A percentile compares a stretch with the other conserved stretches of the same genome.
phyloP scores from a whole-genome alignment of 2,888 invertebrate species.

The Standfussiana lucernea region DNA sequence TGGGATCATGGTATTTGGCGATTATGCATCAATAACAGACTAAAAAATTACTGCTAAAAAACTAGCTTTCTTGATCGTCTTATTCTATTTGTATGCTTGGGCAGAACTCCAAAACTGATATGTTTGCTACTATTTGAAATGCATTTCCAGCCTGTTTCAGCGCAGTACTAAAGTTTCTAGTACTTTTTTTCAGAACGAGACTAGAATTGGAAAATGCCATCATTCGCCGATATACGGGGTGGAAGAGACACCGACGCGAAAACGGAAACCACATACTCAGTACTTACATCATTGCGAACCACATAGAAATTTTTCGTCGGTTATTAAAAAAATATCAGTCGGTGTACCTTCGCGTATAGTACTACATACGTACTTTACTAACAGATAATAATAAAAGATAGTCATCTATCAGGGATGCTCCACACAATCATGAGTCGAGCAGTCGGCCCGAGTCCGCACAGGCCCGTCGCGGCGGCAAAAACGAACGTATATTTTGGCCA shows the following conservation, averaged over 20 bases:
- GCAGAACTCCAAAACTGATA: constrained; percentile 39
- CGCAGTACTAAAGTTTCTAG: not conserved
- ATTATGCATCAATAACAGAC: not conserved
- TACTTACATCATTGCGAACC: no score
- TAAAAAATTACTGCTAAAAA: constrained; percentile 11
- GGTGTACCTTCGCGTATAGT: no score
- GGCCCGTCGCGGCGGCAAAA: not conserved
- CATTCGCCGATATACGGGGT: not conserved
- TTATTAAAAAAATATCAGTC: no score
- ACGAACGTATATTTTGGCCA: not conserved
- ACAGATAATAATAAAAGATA: not conserved
- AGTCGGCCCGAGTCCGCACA: not conserved
- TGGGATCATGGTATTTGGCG: no score
- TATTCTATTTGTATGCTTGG: constrained; percentile 43
- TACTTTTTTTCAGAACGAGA: not conserved
- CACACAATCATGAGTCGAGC: not conserved
- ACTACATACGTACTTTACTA: no score
- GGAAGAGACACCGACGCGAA: no score
- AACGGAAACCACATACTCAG: no score
- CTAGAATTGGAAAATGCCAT: not conserved
- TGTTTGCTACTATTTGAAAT: constrained; percentile 4
- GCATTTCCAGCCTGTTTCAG: not conserved
- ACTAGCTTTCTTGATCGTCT: not conserved
- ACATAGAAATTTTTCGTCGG: no score
- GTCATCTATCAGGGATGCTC: constrained; percentile 4